A percentile compares a stretch with the other conserved stretches of the same genome.
Evolutionary conservation across 2,797 vertebrate species (phyloP).

Genomic region (Tokudaia tokunoshimensis): DNA sequence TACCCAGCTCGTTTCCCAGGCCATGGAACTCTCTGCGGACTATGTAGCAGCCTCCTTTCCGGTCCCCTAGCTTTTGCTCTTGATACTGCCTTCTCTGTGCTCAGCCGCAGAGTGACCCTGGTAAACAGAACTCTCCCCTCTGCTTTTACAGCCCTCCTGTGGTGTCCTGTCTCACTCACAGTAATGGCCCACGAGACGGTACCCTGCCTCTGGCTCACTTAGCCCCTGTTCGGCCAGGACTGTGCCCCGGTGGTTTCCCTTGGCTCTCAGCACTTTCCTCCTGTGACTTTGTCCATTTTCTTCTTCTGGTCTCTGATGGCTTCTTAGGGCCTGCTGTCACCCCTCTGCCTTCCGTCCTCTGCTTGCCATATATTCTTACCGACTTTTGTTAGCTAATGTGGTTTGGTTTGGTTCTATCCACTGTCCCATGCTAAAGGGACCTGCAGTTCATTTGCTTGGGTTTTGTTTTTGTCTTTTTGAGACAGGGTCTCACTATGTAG

Average conservation of each 20-base stretch:
- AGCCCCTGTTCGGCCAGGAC: background rate
- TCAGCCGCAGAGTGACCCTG: slow-evolving; percentile 29
- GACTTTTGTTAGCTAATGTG: background rate
- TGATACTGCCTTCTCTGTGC: background rate
- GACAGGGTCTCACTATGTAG: background rate
- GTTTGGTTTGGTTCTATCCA: background rate
- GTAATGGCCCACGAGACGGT: background rate
- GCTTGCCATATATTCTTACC: background rate
- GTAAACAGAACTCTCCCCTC: background rate
- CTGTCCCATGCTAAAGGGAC: background rate
- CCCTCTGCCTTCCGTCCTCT: background rate
- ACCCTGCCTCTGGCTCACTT: background rate
- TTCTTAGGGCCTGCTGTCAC: background rate
- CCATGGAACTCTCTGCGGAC: background rate
- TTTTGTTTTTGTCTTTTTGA: background rate
- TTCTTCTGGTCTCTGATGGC: background rate
- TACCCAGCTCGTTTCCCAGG: background rate
- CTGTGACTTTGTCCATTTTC: background rate
- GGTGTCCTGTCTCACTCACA: background rate
- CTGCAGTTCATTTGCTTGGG: background rate
- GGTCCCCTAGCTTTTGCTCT: slow-evolving; percentile 41
- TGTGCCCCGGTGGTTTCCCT: background rate
- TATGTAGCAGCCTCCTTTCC: background rate
- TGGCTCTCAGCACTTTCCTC: background rate
- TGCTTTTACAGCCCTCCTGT: background rate